Percentiles rank a stretch among this genome's conserved stretches.
Conservation (phyloP, 2,888 invertebrate species). For the Hirtodrosophila alboralis region DNA sequence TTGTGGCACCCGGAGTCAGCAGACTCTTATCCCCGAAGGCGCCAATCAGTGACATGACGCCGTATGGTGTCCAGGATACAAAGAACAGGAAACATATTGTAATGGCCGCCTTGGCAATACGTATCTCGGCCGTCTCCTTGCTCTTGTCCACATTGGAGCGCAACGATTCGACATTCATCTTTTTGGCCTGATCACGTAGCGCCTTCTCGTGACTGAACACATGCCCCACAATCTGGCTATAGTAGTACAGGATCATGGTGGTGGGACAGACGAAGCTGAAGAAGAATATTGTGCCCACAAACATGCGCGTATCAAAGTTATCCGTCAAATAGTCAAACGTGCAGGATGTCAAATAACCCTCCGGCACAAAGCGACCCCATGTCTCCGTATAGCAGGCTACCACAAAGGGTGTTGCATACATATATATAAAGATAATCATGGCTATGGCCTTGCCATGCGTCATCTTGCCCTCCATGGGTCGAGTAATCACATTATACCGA, state of each 20-base stretch:
- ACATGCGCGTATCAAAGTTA: constrained; percentile 91
- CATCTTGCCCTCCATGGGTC: constrained; percentile 92
- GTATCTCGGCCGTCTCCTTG: constrained; percentile 88
- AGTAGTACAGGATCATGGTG: constrained; percentile 91
- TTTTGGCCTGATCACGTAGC: constrained; percentile 82
- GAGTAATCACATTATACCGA: constrained; percentile 90
- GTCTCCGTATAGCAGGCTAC: constrained; percentile 91
- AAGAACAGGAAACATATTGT: constrained; percentile 94
- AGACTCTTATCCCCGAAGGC: constrained; percentile 90
- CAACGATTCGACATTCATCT: constrained; percentile 68
- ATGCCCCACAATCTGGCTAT: constrained; percentile 93
- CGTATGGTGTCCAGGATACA: constrained; percentile 96
- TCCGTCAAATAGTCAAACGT: constrained; percentile 92
- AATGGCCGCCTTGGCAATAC: constrained; percentile 94
- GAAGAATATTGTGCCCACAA: constrained; percentile 90
- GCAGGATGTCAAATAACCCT: constrained; percentile 95
- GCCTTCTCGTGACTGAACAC: constrained; percentile 94
- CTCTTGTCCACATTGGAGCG: constrained; percentile 66
- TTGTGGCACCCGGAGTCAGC: constrained; percentile 90
- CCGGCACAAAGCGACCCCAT: constrained; percentile 95
- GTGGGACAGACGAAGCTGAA: constrained; percentile 92
- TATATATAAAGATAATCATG: constrained; percentile 90
- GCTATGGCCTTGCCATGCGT: constrained; percentile 91
- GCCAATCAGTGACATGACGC: constrained; percentile 91
- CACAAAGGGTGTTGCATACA: constrained; percentile 92